phyloP scores from a whole-genome alignment of 2,113 vertebrate species.

The Aegotheles bennettii region DNA sequence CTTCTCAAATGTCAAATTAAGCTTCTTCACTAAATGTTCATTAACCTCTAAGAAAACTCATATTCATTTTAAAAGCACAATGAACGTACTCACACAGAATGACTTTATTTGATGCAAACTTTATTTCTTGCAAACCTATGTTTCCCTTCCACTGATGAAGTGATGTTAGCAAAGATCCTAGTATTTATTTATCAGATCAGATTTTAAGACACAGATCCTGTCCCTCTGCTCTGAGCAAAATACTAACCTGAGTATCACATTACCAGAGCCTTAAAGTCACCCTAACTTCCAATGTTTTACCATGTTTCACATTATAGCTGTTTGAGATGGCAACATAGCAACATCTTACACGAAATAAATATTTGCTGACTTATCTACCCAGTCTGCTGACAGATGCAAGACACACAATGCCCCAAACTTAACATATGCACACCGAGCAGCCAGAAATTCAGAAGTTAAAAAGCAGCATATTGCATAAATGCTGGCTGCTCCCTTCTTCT shows the following conservation, averaged over 20 bases:
- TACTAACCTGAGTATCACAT: neutral
- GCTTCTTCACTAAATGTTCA: neutral
- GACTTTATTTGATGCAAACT: neutral
- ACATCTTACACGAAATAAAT: neutral
- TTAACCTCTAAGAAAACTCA: slow-evolving; percentile 9
- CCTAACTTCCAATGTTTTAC: neutral
- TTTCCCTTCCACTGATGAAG: neutral
- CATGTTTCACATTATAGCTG: neutral
- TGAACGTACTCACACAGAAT: neutral
- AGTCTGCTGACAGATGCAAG: neutral
- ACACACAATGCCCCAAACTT: neutral
- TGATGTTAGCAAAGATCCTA: neutral
- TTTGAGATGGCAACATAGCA: neutral
- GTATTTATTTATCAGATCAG: neutral
- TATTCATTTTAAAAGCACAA: neutral
- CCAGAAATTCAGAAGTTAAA: neutral
- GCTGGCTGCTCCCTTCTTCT: neutral
- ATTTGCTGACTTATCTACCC: neutral
- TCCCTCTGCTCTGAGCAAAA: neutral
- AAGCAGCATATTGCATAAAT: neutral
- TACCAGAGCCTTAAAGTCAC: neutral
- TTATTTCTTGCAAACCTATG: neutral
- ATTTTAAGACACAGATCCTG: neutral
- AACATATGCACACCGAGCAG: neutral
- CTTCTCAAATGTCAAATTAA: slow-evolving; percentile 25